These are phyloP conservation scores for Drosophila pseudoananassae DNA, from an alignment of 1,140 invertebrate species.

Conservation along the genomic window DNA sequence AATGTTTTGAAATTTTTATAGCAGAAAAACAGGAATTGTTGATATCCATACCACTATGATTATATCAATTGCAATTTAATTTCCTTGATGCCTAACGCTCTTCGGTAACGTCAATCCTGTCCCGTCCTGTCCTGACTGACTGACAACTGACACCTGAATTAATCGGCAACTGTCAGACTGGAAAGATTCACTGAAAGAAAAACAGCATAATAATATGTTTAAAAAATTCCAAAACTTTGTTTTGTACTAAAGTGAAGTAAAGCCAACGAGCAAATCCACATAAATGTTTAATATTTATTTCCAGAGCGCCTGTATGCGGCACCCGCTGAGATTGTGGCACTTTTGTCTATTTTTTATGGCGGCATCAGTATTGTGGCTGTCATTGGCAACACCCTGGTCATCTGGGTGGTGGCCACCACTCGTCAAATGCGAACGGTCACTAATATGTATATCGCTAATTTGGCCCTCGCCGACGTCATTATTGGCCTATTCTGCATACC, in stretches of 20 bases:
- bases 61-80: constrained; percentile 24
- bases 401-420: constrained; percentile 91
- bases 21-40: neutral
- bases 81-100: constrained; percentile 13
- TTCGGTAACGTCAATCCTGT: constrained; percentile 8
- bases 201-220: neutral
- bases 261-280: neutral
- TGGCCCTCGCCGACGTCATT: constrained; percentile 91
- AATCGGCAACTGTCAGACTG: constrained; percentile 27
- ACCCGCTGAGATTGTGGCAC: constrained; percentile 88
- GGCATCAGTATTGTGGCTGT: constrained; percentile 92
- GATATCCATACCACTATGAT: neutral
- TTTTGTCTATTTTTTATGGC: constrained; percentile 92
- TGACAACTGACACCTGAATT: constrained; percentile 38
- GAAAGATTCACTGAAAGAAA: constrained; percentile 13
- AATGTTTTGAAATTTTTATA: neutral
- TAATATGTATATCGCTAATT: constrained; percentile 92
- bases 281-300: constrained; percentile 2
- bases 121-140: neutral
- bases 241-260: neutral
- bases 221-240: neutral
- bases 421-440: constrained; percentile 92
- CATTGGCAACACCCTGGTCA: constrained; percentile 92
- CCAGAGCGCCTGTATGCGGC: constrained; percentile 88
- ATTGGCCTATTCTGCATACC: constrained; percentile 92